phyloP scores from a whole-genome alignment of 2,113 vertebrate species.

The Phodopus roborovskii region DNA sequence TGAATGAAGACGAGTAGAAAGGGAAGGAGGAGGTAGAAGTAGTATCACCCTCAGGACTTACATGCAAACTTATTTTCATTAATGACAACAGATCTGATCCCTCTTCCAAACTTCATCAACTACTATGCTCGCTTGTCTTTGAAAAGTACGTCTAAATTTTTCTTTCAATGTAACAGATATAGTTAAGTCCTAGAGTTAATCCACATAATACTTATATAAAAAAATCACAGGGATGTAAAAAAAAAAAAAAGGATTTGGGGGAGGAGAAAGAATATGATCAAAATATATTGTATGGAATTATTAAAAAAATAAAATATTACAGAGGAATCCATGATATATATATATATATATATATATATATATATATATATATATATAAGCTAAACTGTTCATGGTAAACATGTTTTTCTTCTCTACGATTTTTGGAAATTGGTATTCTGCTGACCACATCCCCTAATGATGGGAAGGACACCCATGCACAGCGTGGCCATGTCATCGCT shows the following conservation, averaged over 20 bases:
- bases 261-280: neutral
- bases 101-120: neutral
- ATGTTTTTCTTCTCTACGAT: neutral
- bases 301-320: neutral
- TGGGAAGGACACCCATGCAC: too few relatives aligned
- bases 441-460: too few relatives aligned
- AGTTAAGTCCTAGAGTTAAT: neutral
- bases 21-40: neutral
- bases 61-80: neutral
- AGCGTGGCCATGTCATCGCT: too few relatives aligned
- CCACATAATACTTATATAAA: neutral
- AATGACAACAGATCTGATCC: neutral
- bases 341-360: too few relatives aligned
- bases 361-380: too few relatives aligned
- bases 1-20: neutral
- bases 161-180: neutral
- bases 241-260: neutral
- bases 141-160: neutral
- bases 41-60: neutral
- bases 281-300: neutral
- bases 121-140: neutral
- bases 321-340: conserved; percentile 32
- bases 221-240: neutral
- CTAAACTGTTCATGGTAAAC: neutral
- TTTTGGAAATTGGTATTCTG: too few relatives aligned